Conservation (phyloP, 2,797 vertebrate genomes). For the Rousettus madagascariensis region DNA sequence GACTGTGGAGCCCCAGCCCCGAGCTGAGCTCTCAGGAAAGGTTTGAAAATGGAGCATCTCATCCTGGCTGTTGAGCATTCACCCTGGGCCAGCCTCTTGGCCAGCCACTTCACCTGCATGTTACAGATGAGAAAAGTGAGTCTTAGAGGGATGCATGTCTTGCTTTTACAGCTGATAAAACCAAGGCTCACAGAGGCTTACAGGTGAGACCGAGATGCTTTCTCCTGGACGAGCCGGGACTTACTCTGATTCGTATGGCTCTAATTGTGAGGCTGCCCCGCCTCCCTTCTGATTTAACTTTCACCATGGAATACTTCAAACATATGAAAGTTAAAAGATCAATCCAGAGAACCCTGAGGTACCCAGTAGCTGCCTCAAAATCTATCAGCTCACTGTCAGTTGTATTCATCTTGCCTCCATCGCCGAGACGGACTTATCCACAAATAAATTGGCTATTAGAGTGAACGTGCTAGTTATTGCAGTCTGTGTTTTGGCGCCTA, state of each 20-base stretch:
- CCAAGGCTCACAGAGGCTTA: background rate
- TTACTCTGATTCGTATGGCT: no score
- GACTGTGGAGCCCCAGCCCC: background rate
- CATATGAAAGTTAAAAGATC: background rate
- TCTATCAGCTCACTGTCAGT: background rate
- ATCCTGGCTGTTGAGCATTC: background rate
- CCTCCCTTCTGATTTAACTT: background rate
- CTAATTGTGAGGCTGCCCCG: background rate
- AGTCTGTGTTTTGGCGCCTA: no score
- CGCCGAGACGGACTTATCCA: background rate
- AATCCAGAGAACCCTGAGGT: background rate
- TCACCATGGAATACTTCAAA: background rate
- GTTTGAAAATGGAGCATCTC: background rate
- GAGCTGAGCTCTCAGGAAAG: background rate
- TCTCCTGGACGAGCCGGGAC: background rate
- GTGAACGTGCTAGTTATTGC: fast-evolving
- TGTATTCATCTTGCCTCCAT: background rate
- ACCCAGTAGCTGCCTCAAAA: no score
- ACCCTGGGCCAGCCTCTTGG: background rate
- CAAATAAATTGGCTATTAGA: background rate
- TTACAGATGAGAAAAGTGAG: background rate
- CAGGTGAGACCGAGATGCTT: background rate
- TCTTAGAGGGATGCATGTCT: background rate
- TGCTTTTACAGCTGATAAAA: background rate
- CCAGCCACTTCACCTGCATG: background rate